Evolutionary conservation across 2,888 invertebrate species (phyloP).

Genomic region (Pemphredon lugubris): DNA sequence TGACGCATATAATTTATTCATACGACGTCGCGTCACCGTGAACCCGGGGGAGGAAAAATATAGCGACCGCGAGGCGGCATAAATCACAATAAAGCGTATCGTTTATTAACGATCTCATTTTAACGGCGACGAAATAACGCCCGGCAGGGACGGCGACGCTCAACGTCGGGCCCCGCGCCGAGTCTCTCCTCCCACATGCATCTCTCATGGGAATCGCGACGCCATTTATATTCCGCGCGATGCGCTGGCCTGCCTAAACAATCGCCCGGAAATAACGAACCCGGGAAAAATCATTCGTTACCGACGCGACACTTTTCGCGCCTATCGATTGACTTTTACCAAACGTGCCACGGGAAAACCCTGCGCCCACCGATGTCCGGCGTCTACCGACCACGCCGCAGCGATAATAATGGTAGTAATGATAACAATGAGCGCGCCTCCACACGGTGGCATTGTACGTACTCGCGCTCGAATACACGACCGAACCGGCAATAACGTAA

Average conservation of each 20-base stretch:
- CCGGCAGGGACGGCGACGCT: slow-evolving; percentile 17
- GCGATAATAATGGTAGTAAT: slow-evolving; percentile 28
- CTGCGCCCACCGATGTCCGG: slow-evolving; percentile 17
- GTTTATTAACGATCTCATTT: slow-evolving; percentile 64
- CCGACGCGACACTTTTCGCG: slow-evolving; percentile 12
- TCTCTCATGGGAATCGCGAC: slow-evolving; percentile 56
- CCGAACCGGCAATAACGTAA: slow-evolving; percentile 11
- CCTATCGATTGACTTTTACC: slow-evolving; percentile 29
- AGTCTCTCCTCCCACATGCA: slow-evolving; percentile 36
- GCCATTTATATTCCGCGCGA: slow-evolving; percentile 59
- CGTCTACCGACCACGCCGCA: background rate
- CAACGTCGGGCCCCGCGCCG: background rate
- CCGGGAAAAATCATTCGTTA: slow-evolving; percentile 64
- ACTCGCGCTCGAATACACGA: background rate
- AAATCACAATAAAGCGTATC: slow-evolving; percentile 61
- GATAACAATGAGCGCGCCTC: slow-evolving; percentile 30
- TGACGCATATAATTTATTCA: slow-evolving; percentile 42
- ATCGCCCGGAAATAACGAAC: slow-evolving; percentile 54
- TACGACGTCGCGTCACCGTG: slow-evolving; percentile 20
- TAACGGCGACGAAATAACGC: slow-evolving; percentile 38
- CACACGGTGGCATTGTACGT: background rate
- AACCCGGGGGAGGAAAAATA: background rate
- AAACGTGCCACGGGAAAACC: slow-evolving; percentile 16
- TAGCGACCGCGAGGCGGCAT: slow-evolving; percentile 19
- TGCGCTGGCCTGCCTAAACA: slow-evolving; percentile 53